Base-by-base conservation (phyloP, 2,113 vertebrate genomes). In the Cyanoliseus patagonus region DNA sequence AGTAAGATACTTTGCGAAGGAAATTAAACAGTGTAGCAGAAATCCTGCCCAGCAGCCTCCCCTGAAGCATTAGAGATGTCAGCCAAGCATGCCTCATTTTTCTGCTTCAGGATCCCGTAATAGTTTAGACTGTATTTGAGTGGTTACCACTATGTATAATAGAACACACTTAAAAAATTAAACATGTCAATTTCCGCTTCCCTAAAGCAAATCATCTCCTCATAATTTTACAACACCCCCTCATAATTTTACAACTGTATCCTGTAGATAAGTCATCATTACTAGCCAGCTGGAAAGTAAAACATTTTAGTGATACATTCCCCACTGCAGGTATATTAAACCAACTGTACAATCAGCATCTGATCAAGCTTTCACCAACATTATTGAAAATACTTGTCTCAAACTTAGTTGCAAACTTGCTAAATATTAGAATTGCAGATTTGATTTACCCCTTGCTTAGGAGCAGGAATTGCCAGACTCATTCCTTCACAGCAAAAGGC, bases 11-110 rank as follows among this genome's bases (percentile, higher is more conserved):
- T 77, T 28, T 33, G 53, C 41, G 41, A 80, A 63, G 52, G 23
- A 90, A 90, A 73, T 13, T 8, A 25, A 83, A 53, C 16, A 64
- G 13, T 3, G 19, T 0, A 72, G 39, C 55, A 78, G 76, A 90
- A 94, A 75, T 14, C 24, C 64, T 68, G 75, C 67, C 72, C 79
- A 55, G 49, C 37, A 94, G 90, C 49, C 67, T 79, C 68, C 46
- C 70, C 78, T 33, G 8, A 88, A 53, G 61, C 47, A 68, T 8
- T 37, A 25, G 80, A 83, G 6, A 83, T 47, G 47, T 35, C 94
- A 92, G 73, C 25, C n/a, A 64, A 1, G 3, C 3, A 47, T 3
- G 17, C 13, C 53, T 77, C n/a, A 15, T 63, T 80, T 92, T 63
- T 57, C 47, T 62, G 1, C 25, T 63, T 10, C 41, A 62, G 22